phyloP scores from a whole-genome alignment of 2,888 invertebrate species.

The Drosophila basisetae region DNA sequence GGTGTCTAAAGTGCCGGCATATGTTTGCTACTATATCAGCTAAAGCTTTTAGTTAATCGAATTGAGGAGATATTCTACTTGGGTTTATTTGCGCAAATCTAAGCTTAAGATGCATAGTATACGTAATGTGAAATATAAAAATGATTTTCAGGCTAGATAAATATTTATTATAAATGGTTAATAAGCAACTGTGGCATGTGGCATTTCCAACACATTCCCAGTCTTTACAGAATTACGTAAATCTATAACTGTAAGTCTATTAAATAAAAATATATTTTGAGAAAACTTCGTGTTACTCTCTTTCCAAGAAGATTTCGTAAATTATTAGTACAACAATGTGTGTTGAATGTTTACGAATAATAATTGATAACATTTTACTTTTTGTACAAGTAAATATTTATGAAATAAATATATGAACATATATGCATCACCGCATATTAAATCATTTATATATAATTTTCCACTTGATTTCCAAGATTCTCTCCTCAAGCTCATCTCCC shows the following conservation, averaged over 20 bases:
- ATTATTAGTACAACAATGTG: too few species aligned
- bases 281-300: not conserved
- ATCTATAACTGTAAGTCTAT: rapidly evolving
- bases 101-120: not conserved
- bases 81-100: not conserved
- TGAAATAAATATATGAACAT: not conserved
- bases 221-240: not conserved
- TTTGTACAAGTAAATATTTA: not conserved
- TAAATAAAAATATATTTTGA: not conserved
- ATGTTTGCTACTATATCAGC: slow-evolving; percentile 11
- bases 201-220: not conserved
- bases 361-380: not conserved
- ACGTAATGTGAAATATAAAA: not conserved
- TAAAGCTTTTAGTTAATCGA: slow-evolving; percentile 54
- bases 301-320: too few species aligned
- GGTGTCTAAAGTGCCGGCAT: slow-evolving; percentile 20
- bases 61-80: not conserved
- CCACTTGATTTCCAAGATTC: not conserved
- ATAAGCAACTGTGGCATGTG: not conserved
- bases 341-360: too few species aligned
- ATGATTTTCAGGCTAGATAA: not conserved
- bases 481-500: not conserved
- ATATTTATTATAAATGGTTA: not conserved
- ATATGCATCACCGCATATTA: not conserved
- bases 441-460: not conserved